These are phyloP conservation scores for Triplophysa dalaica DNA, from an alignment of 2,113 vertebrate genomes.

Conservation along the genomic window DNA sequence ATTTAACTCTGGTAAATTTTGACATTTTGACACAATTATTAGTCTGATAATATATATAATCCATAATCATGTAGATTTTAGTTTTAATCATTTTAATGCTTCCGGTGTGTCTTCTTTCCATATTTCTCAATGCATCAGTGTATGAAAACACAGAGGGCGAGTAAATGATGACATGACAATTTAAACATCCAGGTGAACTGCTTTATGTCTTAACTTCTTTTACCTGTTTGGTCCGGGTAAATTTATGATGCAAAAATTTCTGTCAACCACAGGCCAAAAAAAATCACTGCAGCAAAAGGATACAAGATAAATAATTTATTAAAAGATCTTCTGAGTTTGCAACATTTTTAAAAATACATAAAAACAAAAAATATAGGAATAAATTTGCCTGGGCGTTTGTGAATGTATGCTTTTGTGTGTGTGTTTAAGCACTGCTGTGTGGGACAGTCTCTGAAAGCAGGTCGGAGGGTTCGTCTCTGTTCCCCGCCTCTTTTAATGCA, in stretches of 20 bases:
- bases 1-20: no score
- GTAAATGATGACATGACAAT: no score
- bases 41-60: no score
- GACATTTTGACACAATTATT: no score
- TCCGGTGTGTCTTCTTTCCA: no score
- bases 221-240: neutral
- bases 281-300: neutral
- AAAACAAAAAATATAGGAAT: neutral
- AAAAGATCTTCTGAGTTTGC: neutral
- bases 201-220: neutral
- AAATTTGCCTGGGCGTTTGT: neutral
- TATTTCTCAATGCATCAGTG: no score
- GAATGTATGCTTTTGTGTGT: neutral
- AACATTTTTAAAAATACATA: constrained; percentile 1
- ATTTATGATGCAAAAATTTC: neutral
- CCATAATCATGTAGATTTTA: no score
- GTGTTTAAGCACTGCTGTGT: neutral
- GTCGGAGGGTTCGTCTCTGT: constrained; percentile 21
- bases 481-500: constrained; percentile 38
- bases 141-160: no score
- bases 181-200: neutral
- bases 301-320: neutral
- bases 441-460: neutral
- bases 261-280: neutral
- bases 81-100: no score